A percentile compares a stretch with the other conserved stretches of the same genome.
phyloP scores from a whole-genome alignment of 2,797 vertebrate genomes.

The Rhincodon typus region DNA sequence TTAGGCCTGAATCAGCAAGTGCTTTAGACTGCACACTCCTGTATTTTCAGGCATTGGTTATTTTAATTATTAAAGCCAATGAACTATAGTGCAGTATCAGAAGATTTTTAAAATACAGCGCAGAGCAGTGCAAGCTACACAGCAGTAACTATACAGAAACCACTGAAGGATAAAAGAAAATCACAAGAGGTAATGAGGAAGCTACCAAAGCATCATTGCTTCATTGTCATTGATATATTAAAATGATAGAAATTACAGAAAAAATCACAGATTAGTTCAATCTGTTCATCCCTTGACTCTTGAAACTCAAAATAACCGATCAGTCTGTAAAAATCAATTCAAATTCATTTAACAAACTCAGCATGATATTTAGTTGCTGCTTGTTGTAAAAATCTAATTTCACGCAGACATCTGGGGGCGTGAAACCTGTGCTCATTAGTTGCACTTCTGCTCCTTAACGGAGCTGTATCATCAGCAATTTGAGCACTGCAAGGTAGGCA shows the following conservation, averaged over 20 bases:
- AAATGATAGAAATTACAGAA: neutral
- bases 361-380: slow-evolving; percentile 23
- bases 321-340: slow-evolving; percentile 14
- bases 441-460: slow-evolving; percentile 18
- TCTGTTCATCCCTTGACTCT: neutral
- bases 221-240: neutral
- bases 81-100: neutral
- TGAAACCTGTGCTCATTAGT: slow-evolving; percentile 26
- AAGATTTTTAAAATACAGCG: neutral
- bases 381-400: slow-evolving; percentile 28
- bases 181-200: neutral
- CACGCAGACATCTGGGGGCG: slow-evolving; percentile 25
- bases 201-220: neutral
- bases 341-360: slow-evolving; percentile 29
- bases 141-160: neutral
- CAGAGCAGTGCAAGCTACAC: no score
- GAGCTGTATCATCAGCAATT: slow-evolving; percentile 21
- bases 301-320: slow-evolving; percentile 20
- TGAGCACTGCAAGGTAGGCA: neutral
- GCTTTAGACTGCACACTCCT: no score
- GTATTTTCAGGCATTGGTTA: neutral
- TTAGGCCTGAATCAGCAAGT: neutral
- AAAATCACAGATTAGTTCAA: slow-evolving; percentile 18
- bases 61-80: slow-evolving; percentile 32
- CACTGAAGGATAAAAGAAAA: slow-evolving; percentile 5